phyloP scores from a whole-genome alignment of 1,140 invertebrate genomes.

The Zelostemma sp. region DNA sequence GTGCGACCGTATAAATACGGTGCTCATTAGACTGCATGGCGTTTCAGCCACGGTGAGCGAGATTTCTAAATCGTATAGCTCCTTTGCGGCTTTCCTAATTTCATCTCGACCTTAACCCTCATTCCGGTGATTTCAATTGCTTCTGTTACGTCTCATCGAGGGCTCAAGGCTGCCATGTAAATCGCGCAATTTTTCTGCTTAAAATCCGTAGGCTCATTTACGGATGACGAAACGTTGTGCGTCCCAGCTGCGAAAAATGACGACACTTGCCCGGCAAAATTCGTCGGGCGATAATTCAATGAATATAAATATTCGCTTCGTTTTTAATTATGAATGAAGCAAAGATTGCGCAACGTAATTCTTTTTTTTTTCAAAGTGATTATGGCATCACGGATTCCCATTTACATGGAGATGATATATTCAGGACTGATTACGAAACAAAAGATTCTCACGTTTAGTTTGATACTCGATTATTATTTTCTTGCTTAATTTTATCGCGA shows the following conservation, averaged over 20 bases:
- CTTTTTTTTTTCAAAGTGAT: constrained; percentile 34
- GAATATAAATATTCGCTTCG: constrained; percentile 3
- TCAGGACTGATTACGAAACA: constrained; percentile 44
- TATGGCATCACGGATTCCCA: constrained; percentile 41
- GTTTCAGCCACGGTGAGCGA: constrained; percentile 33
- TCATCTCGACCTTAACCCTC: constrained; percentile 44
- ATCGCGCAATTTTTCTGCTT: too few relatives aligned
- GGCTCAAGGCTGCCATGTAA: constrained; percentile 17
- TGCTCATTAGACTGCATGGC: constrained; percentile 33
- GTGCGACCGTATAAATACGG: constrained; percentile 40
- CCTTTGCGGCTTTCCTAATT: constrained; percentile 30
- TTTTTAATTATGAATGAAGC: constrained; percentile 37
- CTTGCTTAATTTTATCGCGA: constrained; percentile 41
- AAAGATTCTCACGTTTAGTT: constrained; percentile 48
- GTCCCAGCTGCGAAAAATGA: too few relatives aligned
- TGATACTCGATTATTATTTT: constrained; percentile 47
- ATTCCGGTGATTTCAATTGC: constrained; percentile 33
- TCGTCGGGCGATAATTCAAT: background rate
- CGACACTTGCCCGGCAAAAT: too few relatives aligned
- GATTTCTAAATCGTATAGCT: constrained; percentile 29
- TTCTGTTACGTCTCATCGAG: constrained; percentile 5
- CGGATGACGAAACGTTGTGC: too few relatives aligned
- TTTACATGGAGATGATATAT: constrained; percentile 50
- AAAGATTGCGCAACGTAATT: constrained; percentile 37
- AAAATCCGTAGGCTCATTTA: too few relatives aligned